A percentile compares a stretch with the other conserved stretches of the same genome.
Evolutionary conservation across 2,888 invertebrate genomes (phyloP).

Genomic region (Clostera curtula): DNA sequence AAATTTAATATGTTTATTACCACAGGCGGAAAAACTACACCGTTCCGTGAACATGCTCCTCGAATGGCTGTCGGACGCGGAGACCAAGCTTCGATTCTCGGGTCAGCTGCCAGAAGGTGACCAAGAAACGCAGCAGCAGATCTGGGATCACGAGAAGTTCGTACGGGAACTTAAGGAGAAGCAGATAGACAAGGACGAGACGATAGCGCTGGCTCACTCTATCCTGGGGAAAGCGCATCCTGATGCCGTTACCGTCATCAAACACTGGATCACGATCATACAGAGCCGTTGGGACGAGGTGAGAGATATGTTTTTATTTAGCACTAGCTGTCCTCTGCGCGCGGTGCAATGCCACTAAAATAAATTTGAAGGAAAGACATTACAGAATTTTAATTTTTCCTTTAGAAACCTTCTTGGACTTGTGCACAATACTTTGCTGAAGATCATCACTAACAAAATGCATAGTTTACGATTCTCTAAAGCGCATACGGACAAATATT

Average conservation of each 20-base stretch:
- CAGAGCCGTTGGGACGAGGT: constrained; percentile 97
- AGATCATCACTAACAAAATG: no score
- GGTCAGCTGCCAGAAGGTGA: constrained; percentile 95
- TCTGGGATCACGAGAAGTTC: constrained; percentile 89
- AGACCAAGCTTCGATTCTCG: constrained; percentile 94
- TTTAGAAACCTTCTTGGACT: no score
- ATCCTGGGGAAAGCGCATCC: constrained; percentile 97
- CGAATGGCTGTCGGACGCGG: constrained; percentile 97
- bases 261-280: constrained; percentile 98
- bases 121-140: constrained; percentile 86
- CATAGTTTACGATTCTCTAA: no score
- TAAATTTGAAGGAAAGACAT: no score
- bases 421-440: no score
- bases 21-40: constrained; percentile 91
- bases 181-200: constrained; percentile 89
- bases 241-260: constrained; percentile 97
- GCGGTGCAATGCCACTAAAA: no score
- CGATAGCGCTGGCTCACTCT: constrained; percentile 89
- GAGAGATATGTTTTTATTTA: constrained; percentile 10
- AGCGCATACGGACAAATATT: no score
- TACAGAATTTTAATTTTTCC: no score
- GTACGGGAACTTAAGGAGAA: constrained; percentile 88
- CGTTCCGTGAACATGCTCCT: constrained; percentile 95
- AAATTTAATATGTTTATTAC: no score
- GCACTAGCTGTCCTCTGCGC: no score